These are phyloP conservation scores for Maccullochella peelii DNA, from an alignment of 2,113 vertebrate species.

Conservation along the genomic window DNA sequence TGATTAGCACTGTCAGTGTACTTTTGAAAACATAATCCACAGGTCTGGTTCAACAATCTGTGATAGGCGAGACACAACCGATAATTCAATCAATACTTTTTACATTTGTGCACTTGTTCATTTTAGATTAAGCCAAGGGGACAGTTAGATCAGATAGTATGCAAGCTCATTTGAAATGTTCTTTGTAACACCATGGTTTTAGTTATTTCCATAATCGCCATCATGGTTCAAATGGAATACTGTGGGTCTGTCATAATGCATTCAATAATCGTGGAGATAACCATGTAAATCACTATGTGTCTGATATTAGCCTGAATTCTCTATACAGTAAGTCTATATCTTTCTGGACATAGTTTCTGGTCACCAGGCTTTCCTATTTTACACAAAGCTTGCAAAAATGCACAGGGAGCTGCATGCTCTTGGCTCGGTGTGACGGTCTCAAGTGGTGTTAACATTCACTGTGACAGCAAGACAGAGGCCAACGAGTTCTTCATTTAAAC, in stretches of 20 bases:
- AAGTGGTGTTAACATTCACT: conserved; percentile 37
- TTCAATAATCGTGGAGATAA: neutral
- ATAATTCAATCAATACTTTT: neutral
- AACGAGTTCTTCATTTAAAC: conserved; percentile 65
- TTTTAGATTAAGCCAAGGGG: neutral
- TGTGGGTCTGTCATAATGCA: neutral
- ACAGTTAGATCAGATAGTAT: neutral
- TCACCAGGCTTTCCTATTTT: conserved; percentile 36
- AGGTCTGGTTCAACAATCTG: conserved; percentile 4
- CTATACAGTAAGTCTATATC: conserved; percentile 1
- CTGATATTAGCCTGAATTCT: neutral
- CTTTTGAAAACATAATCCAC: conserved; percentile 16
- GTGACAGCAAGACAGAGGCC: conserved; percentile 49
- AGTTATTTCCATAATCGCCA: neutral
- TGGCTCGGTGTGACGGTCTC: conserved; percentile 37
- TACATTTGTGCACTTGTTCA: neutral
- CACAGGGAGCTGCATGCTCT: conserved; percentile 24
- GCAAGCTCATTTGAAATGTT: neutral
- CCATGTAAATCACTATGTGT: neutral
- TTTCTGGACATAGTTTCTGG: conserved; percentile 12
- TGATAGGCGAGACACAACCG: neutral
- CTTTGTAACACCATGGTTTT: neutral
- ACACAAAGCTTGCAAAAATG: conserved; percentile 44
- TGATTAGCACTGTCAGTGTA: conserved; percentile 3
- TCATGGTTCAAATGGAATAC: neutral